These are phyloP conservation scores for Episyrphus balteatus DNA, from an alignment of 1,140 invertebrate genomes.

Conservation along the genomic window DNA sequence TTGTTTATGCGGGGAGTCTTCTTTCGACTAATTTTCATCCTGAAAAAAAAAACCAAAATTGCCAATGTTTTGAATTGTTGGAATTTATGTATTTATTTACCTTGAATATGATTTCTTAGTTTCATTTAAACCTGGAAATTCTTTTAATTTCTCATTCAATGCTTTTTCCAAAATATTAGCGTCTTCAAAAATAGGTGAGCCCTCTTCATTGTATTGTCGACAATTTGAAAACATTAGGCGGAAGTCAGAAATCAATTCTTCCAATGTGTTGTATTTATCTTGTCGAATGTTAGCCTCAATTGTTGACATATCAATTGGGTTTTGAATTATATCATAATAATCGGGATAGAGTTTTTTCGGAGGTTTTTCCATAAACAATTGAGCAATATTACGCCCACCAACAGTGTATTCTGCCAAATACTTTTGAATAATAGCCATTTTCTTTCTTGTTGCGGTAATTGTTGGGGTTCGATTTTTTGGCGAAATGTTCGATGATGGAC, in stretches of 20 bases:
- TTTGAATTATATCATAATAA: slow-evolving; percentile 88
- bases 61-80: background rate
- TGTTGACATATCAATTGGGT: slow-evolving; percentile 90
- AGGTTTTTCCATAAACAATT: slow-evolving; percentile 93
- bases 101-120: slow-evolving; percentile 29
- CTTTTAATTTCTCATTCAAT: slow-evolving; percentile 72
- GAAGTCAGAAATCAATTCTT: slow-evolving; percentile 52
- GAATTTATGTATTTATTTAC: slow-evolving; percentile 15
- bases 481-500: slow-evolving; percentile 11
- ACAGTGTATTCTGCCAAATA: slow-evolving; percentile 64
- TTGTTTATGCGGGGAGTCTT: slow-evolving; percentile 53
- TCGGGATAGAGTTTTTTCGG: slow-evolving; percentile 92
- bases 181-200: slow-evolving; percentile 89
- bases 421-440: slow-evolving; percentile 61
- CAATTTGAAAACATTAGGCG: slow-evolving; percentile 92
- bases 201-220: slow-evolving; percentile 91
- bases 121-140: slow-evolving; percentile 41
- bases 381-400: slow-evolving; percentile 74
- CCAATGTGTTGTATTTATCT: slow-evolving; percentile 48
- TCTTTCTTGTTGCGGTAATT: slow-evolving; percentile 49
- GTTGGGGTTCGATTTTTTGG: slow-evolving; percentile 32
- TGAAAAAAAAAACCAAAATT: no score
- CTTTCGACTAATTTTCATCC: background rate
- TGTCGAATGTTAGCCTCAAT: slow-evolving; percentile 84
- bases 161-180: slow-evolving; percentile 78